Evolutionary conservation across 2,113 vertebrate genomes (phyloP), one percentile per base, ranked within the genome.

Genomic region (Misgurnus anguillicaudatus): DNA sequence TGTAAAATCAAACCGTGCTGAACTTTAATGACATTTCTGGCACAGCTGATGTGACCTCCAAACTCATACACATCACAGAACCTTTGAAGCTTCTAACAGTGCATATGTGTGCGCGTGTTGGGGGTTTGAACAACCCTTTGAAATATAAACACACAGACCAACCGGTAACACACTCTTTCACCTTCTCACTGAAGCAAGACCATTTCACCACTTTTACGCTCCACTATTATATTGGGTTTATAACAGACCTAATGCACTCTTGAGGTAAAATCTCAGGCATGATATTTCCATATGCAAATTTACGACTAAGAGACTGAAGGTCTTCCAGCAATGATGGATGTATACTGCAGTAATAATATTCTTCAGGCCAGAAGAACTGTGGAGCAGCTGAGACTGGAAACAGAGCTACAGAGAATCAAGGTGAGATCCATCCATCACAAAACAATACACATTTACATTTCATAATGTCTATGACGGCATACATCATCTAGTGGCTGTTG

Each of bases 361-460:
- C 85, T 93, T 61, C 92, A 93, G 82, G 93, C 92, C 21, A 90
- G 89, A 57, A 86, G 87, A 75, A 83, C 92, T 0, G 91, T 95
- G 85, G 94, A 95, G 77, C 94, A 94, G 83, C 91, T 96, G 16
- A 83, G 80, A 55, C 78, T 94, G 83, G 94, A 95, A 74, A 94
- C 91, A 0, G 80, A 85, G 76, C 91, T 93, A 11, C 89, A 95
- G 51, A 93, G 92, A 4, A 86, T 94, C 68, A 93, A 94, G 94
- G 94, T 94, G 75, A 86, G 90, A 67, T n/a, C 5, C 19, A 5
- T 14, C 16, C 7, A 76, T 10, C 19, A 7, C 16, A 16, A 5
- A 14, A 57, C 3, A 57, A 17, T 5, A 61, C 3, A 64, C 65
- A 4, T 2, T 14, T 67, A 45, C 64, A 45, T 42, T 45, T 31